Evolutionary conservation across 92 coral and sea anemone genomes (phyloP), one percentile per base, ranked within the genome.

Genomic region (Umimayanthus kanabou): DNA sequence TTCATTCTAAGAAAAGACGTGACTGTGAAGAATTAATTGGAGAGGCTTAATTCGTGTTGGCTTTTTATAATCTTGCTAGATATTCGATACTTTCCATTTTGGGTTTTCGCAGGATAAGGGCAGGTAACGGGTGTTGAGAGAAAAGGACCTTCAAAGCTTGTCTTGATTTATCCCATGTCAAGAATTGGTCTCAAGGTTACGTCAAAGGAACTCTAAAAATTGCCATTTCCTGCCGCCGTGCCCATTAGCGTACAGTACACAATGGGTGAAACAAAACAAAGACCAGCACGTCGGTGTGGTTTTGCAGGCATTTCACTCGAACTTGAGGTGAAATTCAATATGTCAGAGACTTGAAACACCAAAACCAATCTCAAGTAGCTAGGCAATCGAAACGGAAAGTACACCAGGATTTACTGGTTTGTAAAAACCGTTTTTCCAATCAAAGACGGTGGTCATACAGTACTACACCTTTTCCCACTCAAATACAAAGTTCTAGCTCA

Each of bases 141-240:
- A 61, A 58, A 25, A 80, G 73, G 72, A 80, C 15, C 42, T 57
- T 49, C 22, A 55, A 80, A 42, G 15, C 39, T 43, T 43, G 4
- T 71, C 73, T 45, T 82, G 86, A 82, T 82, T 82, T 82, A 82
- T 70, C 45, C 61, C n/a, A 47, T 43, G 77, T 69, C 85, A 65
- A 69, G 66, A 65, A 5, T 14, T 39, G 16, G 76, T 30, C 81
- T 47, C 40, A 78, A 9, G 67, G 14, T 26, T 45, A 83, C 87
- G 87, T 83, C 87, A 71, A 42, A 45, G 87, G 77, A 83, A 83
- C 47, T 67, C 64, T 83, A 69, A 83, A 70, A 43, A 39, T 45
- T 47, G 23, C 9, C 23, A 75, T 37, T 75, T 75, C 79, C 79
- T 75, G 79, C 28, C 26, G 45, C 47, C 78, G 8, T 15, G 79